Conservation (phyloP, 2,797 vertebrate species). For the Chaenodraco wilsoni region DNA sequence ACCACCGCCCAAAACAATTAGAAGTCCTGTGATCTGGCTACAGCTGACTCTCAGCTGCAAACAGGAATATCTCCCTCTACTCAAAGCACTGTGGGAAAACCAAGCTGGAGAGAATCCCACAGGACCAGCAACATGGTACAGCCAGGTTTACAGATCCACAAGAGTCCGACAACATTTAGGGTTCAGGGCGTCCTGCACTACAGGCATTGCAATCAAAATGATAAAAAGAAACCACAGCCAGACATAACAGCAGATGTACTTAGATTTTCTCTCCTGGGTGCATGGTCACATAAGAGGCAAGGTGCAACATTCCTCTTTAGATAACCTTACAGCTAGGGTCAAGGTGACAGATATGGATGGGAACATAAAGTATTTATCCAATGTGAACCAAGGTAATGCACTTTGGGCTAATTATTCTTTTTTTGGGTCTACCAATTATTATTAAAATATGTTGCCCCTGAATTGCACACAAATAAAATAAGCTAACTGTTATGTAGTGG, state of each 20-base stretch:
- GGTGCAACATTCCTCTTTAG: neutral
- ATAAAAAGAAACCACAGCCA: conserved; percentile 36
- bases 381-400: neutral
- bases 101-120: conserved; percentile 47
- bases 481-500: too few species aligned
- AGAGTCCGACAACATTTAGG: conserved; percentile 29
- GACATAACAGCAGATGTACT: conserved; percentile 51
- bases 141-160: conserved; percentile 37
- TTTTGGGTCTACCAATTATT: too few species aligned
- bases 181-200: conserved; percentile 38
- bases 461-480: too few species aligned
- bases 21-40: conserved; percentile 11
- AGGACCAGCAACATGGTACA: conserved; percentile 33
- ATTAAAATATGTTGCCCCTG: too few species aligned
- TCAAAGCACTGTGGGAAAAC: conserved; percentile 67
- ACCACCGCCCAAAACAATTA: neutral
- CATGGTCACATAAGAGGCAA: neutral
- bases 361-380: neutral
- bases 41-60: conserved; percentile 28
- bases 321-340: neutral
- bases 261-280: conserved; percentile 9
- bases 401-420: neutral
- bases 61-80: conserved; percentile 17
- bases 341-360: neutral
- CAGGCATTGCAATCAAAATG: conserved; percentile 22